phyloP scores from a whole-genome alignment of 1,140 invertebrate species.

The Drosophila azteca region DNA sequence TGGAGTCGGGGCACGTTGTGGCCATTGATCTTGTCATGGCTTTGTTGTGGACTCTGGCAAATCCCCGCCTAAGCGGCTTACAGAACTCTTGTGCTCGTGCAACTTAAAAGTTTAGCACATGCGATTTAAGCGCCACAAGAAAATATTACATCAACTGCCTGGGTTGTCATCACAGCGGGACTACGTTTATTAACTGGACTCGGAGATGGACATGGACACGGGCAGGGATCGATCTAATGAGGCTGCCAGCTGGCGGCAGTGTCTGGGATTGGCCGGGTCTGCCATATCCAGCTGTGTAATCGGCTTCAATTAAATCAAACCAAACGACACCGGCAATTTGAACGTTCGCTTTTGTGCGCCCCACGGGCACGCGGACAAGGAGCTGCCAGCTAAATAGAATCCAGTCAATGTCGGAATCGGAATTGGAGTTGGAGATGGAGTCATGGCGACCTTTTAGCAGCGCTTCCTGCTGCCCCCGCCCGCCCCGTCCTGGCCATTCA shows the following conservation, averaged over 20 bases:
- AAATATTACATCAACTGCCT: slow-evolving; percentile 2
- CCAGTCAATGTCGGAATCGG: neutral
- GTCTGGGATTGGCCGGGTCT: slow-evolving; percentile 2
- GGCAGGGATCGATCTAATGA: slow-evolving; percentile 66
- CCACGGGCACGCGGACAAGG: slow-evolving; percentile 14
- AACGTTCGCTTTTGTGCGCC: slow-evolving; percentile 62
- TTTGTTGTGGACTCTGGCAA: slow-evolving; percentile 66
- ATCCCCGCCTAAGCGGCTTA: slow-evolving; percentile 61
- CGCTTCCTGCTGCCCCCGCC: slow-evolving; percentile 21
- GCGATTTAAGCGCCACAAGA: slow-evolving; percentile 34
- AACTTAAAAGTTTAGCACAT: slow-evolving; percentile 60
- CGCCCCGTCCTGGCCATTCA: slow-evolving; percentile 27
- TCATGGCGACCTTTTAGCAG: slow-evolving; percentile 57
- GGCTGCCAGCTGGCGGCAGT: slow-evolving; percentile 42
- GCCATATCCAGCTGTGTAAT: slow-evolving; percentile 71
- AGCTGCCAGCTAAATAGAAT: slow-evolving; percentile 37
- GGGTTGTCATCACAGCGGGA: slow-evolving; percentile 31
- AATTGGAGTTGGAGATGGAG: neutral
- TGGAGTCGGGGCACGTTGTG: slow-evolving; percentile 27
- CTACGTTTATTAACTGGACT: slow-evolving; percentile 48
- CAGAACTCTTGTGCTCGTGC: slow-evolving; percentile 16
- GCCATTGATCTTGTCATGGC: slow-evolving; percentile 70
- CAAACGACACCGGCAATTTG: slow-evolving; percentile 71
- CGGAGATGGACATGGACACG: neutral
- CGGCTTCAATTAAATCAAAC: slow-evolving; percentile 79